Evolutionary conservation across 2,888 invertebrate species (phyloP).

Genomic region (Sminthurides aquaticus): DNA sequence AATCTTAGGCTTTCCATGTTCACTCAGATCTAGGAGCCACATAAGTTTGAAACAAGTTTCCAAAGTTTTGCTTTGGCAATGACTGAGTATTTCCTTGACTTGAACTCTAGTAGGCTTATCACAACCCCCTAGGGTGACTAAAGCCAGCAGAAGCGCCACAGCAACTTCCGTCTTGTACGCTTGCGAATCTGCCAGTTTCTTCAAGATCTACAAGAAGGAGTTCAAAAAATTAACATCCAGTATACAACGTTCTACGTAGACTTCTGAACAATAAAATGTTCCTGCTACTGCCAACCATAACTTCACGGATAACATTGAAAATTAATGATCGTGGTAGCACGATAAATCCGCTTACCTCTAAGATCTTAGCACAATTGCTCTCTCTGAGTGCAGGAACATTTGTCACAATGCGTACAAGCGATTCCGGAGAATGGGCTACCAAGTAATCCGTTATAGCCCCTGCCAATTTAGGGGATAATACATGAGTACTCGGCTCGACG

Average conservation of each 20-base stretch:
- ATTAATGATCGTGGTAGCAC: too few relatives aligned
- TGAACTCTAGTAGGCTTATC: constrained; percentile 28
- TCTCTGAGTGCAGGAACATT: constrained; percentile 37
- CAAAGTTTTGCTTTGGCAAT: constrained; percentile 13
- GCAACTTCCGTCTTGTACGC: constrained; percentile 31
- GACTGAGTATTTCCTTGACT: constrained; percentile 32
- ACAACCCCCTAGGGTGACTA: constrained; percentile 36
- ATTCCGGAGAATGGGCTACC: constrained; percentile 26
- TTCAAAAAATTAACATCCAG: not conserved
- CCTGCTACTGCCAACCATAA: not conserved
- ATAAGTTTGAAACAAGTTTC: constrained; percentile 12
- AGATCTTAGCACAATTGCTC: constrained; percentile 31
- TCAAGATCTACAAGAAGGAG: constrained; percentile 28
- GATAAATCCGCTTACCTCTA: constrained; percentile 30
- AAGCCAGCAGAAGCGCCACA: constrained; percentile 34
- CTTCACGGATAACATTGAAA: not conserved
- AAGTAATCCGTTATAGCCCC: constrained; percentile 38
- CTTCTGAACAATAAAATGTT: too few relatives aligned
- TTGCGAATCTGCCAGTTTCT: constrained; percentile 24
- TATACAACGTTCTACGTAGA: not conserved
- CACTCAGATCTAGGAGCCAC: constrained; percentile 17
- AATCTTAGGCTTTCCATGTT: constrained; percentile 20
- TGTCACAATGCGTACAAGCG: constrained; percentile 34
- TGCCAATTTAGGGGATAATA: constrained; percentile 23
- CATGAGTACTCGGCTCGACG: not conserved